Percentiles rank a stretch among this genome's conserved stretches.
Conservation (phyloP, 2,797 vertebrate genomes). For the Lutra lutra region DNA sequence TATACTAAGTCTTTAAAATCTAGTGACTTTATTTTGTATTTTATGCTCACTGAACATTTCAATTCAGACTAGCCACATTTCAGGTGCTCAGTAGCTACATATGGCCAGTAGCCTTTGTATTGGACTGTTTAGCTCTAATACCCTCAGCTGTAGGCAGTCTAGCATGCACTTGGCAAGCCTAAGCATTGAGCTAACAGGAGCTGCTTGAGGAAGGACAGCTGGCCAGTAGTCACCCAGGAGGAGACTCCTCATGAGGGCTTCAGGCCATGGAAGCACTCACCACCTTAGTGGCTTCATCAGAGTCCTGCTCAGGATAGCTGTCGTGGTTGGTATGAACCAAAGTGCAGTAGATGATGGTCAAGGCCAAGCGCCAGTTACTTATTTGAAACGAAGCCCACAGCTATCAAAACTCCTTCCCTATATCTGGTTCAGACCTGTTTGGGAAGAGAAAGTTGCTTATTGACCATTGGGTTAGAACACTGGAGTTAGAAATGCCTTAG, state of each 20-base stretch:
- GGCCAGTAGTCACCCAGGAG: background rate
- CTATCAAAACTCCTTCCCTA: background rate
- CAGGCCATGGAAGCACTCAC: background rate
- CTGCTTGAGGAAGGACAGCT: background rate
- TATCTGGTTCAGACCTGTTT: background rate
- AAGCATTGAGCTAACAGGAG: background rate
- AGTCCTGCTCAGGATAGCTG: background rate
- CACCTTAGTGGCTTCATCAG: background rate
- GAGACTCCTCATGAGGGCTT: too few relatives aligned
- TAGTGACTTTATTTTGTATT: background rate
- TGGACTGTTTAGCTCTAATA: background rate
- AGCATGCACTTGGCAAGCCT: background rate
- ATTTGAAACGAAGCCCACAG: background rate
- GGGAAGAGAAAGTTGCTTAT: background rate
- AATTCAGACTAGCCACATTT: background rate
- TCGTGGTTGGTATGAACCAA: background rate
- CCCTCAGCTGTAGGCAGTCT: background rate
- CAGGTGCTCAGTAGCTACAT: background rate
- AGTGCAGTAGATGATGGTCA: background rate
- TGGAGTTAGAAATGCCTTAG: background rate
- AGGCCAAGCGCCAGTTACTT: background rate
- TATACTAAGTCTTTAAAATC: constrained; percentile 3
- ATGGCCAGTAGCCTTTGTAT: background rate
- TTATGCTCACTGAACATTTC: background rate
- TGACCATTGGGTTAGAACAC: background rate